Base-by-base conservation (phyloP, 2,113 vertebrate genomes). In the Otus sunia region DNA sequence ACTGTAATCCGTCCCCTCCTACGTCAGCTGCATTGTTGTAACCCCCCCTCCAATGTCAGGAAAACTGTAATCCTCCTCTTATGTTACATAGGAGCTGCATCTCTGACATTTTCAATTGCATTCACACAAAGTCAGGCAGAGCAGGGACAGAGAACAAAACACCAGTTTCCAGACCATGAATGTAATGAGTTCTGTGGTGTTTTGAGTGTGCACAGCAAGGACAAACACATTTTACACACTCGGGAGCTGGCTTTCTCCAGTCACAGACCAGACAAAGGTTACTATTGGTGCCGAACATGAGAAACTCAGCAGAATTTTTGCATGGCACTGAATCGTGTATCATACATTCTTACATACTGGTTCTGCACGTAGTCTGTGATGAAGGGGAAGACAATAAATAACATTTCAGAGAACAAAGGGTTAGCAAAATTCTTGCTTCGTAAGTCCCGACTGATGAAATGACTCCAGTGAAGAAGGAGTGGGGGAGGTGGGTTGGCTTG, bases 1-100 rank as follows among this genome's bases (percentile, higher is more conserved):
- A 66, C 95, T 53, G 94, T 89, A 94, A 95, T 63, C 86, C 13
- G 12, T 96, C 83, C 81, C 64, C 71, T 96, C 90, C 88, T 92
- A 85, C 93, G 93, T 97, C 96, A 97, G 91, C 79, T 93, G 90
- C 92, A 87, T 94, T 96, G 96, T 95, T 96, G 93, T 92, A 93
- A 95, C 78, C 95, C 92, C 68, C 71, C 30, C 74, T 71, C 49
- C 22, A 7, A 62, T 94, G 91, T 89, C 93, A 96, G 95, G 83
- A 97, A 59, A 92, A 17, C 90, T 92, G 93, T 96, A 85, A 96
- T 96, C 81, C 92, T 93, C 92, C 88, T 91, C 85, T 95, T 92
- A 27, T 20, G 5, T 89, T 92, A 56, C 92, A 90, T 7, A 50
- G 74, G 92, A 95, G 86, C 78, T 74, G 87, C 53, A 64, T 86